phyloP scores from a whole-genome alignment of 1,140 invertebrate genomes.

The Myzus persicae region DNA sequence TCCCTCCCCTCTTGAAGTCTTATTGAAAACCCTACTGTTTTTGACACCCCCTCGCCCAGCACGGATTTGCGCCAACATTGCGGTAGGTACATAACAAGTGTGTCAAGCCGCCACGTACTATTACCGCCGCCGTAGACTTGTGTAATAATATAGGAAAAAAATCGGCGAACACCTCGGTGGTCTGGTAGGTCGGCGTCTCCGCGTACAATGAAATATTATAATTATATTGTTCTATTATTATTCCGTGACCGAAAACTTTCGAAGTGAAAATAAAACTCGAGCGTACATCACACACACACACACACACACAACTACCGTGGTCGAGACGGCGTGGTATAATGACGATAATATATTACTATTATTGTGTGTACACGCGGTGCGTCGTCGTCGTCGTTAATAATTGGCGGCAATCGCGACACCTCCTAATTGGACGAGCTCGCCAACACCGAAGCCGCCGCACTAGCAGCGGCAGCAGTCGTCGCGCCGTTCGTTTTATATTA shows the following conservation, averaged over 20 bases:
- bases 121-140: neutral
- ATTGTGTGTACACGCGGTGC: slow-evolving; percentile 2
- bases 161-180: neutral
- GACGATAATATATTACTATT: slow-evolving; percentile 7
- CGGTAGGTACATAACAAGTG: neutral
- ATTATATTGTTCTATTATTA: slow-evolving; percentile 20
- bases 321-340: neutral
- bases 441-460: neutral
- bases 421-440: slow-evolving; percentile 52
- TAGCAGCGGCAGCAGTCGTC: neutral
- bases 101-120: neutral
- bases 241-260: slow-evolving; percentile 13
- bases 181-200: neutral
- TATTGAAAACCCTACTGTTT: neutral
- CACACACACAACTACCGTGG: neutral
- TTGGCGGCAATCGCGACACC: slow-evolving; percentile 31
- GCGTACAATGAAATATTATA: slow-evolving; percentile 8
- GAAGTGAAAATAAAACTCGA: neutral
- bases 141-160: neutral
- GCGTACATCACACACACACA: neutral
- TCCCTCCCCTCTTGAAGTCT: neutral
- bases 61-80: neutral
- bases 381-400: slow-evolving; percentile 19
- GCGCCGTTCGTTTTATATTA: slow-evolving; percentile 5
- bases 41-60: neutral